Conservation (phyloP, 2,888 invertebrate genomes). For the Pelosia muscerda region DNA sequence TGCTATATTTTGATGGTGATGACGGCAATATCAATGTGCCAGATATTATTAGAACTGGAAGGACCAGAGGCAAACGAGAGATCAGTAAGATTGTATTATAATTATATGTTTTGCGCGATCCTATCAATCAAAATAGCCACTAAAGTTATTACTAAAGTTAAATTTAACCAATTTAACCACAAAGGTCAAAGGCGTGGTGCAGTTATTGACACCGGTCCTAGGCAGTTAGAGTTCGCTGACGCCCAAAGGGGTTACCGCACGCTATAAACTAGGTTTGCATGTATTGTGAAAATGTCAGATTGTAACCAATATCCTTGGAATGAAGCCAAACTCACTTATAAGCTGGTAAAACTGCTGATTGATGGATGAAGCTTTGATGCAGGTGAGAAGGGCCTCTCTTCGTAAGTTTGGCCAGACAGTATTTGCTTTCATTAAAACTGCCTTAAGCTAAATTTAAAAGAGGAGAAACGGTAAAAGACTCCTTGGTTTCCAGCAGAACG, state of each 20-base stretch:
- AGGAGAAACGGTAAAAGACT: neutral
- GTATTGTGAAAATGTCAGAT: neutral
- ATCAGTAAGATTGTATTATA: neutral
- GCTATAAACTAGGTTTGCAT: too few relatives aligned
- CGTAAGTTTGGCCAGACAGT: neutral
- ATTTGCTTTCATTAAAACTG: too few relatives aligned
- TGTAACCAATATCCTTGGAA: neutral
- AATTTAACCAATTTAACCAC: too few relatives aligned
- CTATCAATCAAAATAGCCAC: too few relatives aligned
- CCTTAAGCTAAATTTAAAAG: neutral
- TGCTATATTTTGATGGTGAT: neutral
- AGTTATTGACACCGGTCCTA: too few relatives aligned
- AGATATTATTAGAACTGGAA: neutral
- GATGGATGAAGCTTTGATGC: neutral
- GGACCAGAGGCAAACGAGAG: slow-evolving; percentile 11
- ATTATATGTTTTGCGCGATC: neutral
- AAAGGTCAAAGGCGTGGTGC: too few relatives aligned
- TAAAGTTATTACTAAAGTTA: too few relatives aligned
- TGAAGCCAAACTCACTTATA: neutral
- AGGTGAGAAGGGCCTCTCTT: neutral
- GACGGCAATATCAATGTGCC: neutral
- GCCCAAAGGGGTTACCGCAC: too few relatives aligned
- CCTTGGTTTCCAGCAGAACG: neutral
- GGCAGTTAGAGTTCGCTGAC: too few relatives aligned
- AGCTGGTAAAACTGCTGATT: neutral